Base-by-base conservation (phyloP, 2,888 invertebrate species). In the Aphodius sticticus region DNA sequence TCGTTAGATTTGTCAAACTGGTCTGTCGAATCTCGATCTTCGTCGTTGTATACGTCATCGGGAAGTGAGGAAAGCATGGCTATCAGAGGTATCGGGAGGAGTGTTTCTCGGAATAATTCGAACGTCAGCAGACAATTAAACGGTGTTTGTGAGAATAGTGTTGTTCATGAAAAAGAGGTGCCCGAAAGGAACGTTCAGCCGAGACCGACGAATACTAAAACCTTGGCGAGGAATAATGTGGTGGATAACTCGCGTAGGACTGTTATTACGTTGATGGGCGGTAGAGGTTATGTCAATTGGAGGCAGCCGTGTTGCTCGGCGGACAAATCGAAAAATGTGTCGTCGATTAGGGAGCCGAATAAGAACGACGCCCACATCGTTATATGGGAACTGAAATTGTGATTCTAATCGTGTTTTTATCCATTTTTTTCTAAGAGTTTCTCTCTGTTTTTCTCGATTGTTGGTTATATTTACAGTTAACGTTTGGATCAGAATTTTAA, bases 311-410 rank as follows among this genome's bases (percentile, higher is more conserved):
- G 94, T 85, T 93, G 94, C 87, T 82, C 87, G 69, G 90, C 81
- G 16, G 92, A 92, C 83, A 90, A 92, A 38, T 87, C 84, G 84
- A 90, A 87, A 79, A 85, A 85, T 79, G 90, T 91, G 6, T 89
- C 90, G 77, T 89, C 90, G 72, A 90, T 92, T 70, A 92, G 92
- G 76, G 94, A 94, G 81, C 94, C 94, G 75, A 96, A 96, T 88
- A 94, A 94, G 82, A 95, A 93, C 86, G 96, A 96, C 91, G 96
- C 97, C 15, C 96, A 97, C 89, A 94, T 97, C 86, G 94, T 97
- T 82, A 92, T 97, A 76, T 97, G 97, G 97, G 97, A 97, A 89
- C 94, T 95, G 90, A 95, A 95, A 87, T 92, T 94, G 91, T 94
- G 92, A 93, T 90, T 69, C 71, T 69, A 79, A 69, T 53, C 53